phyloP scores from a whole-genome alignment of 2,113 vertebrate species.

The Chloebia gouldiae region DNA sequence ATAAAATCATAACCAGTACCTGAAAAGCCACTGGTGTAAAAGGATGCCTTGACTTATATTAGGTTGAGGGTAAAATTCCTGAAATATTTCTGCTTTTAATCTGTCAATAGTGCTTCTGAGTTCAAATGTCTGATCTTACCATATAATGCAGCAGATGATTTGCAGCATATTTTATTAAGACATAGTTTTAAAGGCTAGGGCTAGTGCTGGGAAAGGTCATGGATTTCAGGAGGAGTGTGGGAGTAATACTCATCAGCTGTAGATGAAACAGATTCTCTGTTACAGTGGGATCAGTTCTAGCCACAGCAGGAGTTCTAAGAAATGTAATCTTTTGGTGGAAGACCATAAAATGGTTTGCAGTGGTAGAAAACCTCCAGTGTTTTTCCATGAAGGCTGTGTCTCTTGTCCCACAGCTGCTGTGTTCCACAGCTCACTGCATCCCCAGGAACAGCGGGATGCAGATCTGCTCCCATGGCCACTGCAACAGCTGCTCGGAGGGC shows the following conservation, averaged over 20 bases:
- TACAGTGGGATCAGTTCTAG: neutral
- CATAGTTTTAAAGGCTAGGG: neutral
- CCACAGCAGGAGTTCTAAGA: neutral
- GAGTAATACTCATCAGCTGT: neutral
- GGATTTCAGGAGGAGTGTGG: neutral
- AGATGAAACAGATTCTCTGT: neutral
- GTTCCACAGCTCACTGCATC: neutral
- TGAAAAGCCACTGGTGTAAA: neutral
- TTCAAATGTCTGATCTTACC: neutral
- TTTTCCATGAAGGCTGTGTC: neutral
- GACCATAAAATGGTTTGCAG: neutral
- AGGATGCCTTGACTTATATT: neutral
- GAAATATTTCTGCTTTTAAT: neutral
- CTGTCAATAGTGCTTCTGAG: neutral
- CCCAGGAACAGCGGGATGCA: fast-evolving
- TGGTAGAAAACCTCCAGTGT: neutral
- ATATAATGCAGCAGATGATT: neutral
- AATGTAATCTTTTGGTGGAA: neutral
- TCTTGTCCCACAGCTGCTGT: neutral
- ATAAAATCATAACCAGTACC: neutral
- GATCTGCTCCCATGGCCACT: neutral
- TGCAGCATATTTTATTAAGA: conserved; percentile 7
- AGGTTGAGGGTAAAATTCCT: neutral
- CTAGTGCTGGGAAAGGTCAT: conserved; percentile 7
- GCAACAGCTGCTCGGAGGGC: neutral